Evolutionary conservation across 1,140 invertebrate genomes (phyloP), one percentile per base, ranked within the genome.

Genomic region (Papilio machaon): DNA sequence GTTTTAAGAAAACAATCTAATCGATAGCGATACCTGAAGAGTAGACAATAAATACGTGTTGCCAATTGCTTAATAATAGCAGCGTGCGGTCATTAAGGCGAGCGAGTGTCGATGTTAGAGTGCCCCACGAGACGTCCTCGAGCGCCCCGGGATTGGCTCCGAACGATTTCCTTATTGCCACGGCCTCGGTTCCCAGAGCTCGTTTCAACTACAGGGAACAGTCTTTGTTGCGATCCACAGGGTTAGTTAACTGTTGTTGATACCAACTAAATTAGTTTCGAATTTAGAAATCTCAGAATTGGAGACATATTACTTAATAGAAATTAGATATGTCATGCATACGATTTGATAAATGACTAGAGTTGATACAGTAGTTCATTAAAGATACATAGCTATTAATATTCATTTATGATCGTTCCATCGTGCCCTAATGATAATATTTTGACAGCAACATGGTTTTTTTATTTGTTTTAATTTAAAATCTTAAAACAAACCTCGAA

Each of bases 181-280:
- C 83, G 79, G 86, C 87, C 88, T 87, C 83, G 76, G 81, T 92
- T 91, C 91, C 85, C 87, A 90, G 90, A 89, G 89, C 84, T 82
- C 84, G 80, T 85, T 86, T 84, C 80, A 73, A 81, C 82, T 64
- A 64, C 30, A 70, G 81, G 77, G 82, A 86, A 79, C 76, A 84
- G 73, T 86, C 83, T 86, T 87, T 85, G 86, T 87, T 90, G 87
- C 87, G 87, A 89, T 89, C 89, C 60, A 85, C 80, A 83, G 80
- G 76, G 82, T 84, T 85, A 85, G 83, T 86, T 88, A 86, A 82
- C 79, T 81, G 80, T 81, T 30, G 23, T 30, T 83, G 76, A 58
- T 79, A 80, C 81, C 79, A 84, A 83, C 80, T 84, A 79, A 82
- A 82, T 82, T 76, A 84, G 82, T 85, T 84, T 79, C n/a, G 47